Evolutionary conservation across 2,888 invertebrate genomes (phyloP), one percentile per base, ranked within the genome.

Genomic region (Hirtodrosophila trivittata): DNA sequence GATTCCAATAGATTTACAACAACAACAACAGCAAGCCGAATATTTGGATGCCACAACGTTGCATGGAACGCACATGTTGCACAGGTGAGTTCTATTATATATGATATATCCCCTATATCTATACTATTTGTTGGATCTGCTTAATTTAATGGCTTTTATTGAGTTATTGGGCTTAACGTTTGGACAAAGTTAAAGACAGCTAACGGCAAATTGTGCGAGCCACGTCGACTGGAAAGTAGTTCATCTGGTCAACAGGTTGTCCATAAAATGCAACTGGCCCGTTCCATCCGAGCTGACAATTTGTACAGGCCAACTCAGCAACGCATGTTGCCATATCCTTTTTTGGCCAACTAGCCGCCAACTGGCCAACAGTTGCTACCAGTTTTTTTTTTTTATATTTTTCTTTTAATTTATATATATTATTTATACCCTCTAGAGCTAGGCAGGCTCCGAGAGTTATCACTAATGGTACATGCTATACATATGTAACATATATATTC

Each of bases 231-330:
- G 43, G 80, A 80, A 80, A 80, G 80, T 80, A 80, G 80, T 85
- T 80, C 80, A 85, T 63, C 75, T 80, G 80, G 80, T 80, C 80
- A 80, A 69, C 73, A 63, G 69, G 71, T 45, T 67, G 67, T 43
- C 85, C 77, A 85, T 81, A 78, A 77, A 70, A 54, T 47, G 57
- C 54, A 67, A 58, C 46, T 67, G 49, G 62, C 35, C 63, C 52
- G 63, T 57, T 62, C 65, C 49, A 59, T 47, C 14, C 59, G 38
- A 65, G 54, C 46, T 75, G 70, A 65, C 75, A 74, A 75, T 72
- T 72, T 72, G 69, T 72, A 50, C 51, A 5, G 57, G 63, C 55
- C 49, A 66, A 66, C 56, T 51, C 41, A 21, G 47, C 63, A 46
- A 56, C 47, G 47, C 67, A 55, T 72, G 52, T 69, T 60, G 70